Evolutionary conservation across 2,888 invertebrate species (phyloP), one percentile per base, ranked within the genome.

Genomic region (Leucophenga maculata): DNA sequence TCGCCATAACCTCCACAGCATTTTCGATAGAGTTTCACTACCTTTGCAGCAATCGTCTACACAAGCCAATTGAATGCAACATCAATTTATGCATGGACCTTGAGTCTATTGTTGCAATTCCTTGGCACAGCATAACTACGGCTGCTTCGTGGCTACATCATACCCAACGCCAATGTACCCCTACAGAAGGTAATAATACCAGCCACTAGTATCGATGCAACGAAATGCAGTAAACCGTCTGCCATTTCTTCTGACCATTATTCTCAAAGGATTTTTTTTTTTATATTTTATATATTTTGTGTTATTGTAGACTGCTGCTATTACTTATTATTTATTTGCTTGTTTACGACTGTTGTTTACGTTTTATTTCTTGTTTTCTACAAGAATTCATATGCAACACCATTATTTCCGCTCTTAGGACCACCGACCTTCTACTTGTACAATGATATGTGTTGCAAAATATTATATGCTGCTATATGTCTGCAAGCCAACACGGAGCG

Each of bases 321-420:
- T 67, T 69, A 73, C 26, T 73, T 77, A 73, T 74, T 80, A 78
- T 77, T 79, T 75, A 77, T 80, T 73, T 75, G 75, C 73, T 82
- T 78, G 74, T 74, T 82, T 73, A 74, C 72, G 72, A 68, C 54
- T 72, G 69, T 75, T 72, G 69, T 75, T 70, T 75, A 55, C 70
- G 62, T 75, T 73, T 62, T 69, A 70, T 77, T 74, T 73, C 55
- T 70, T 32, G 65, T 52, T 62, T 65, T 9, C n/a, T n/a, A n/a
- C n/a, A n/a, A n/a, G n/a, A n/a, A 8, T 9, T 11, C 16, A 8
- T 50, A 22, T 69, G 64, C 50, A 67, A 66, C 62, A 20, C 39
- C 20, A 39, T 60, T 60, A 60, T 60, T 39, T 60, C 13, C n/a
- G 3, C 31, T 60, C 16, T 22, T 54, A 54, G 18, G 71, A 52